phyloP scores from a whole-genome alignment of 2,797 vertebrate genomes.

The Tragelaphus eurycerus region DNA sequence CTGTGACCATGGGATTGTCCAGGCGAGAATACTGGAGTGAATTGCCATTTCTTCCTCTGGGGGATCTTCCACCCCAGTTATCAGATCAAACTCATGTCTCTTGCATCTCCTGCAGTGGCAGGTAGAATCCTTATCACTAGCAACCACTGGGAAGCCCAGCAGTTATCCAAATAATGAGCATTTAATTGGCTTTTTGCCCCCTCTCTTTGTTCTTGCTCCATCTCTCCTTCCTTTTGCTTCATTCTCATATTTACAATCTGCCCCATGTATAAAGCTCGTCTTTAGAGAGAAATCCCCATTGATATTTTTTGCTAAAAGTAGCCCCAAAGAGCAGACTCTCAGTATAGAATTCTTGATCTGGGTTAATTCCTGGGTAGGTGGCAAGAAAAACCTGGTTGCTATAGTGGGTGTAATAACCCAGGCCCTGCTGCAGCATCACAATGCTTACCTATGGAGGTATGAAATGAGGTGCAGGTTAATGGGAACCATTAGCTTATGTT shows the following conservation, averaged over 20 bases:
- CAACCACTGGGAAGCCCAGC: not conserved
- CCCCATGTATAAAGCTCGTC: accelerated
- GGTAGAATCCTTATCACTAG: not conserved
- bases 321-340: not conserved
- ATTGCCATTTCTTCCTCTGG: not conserved
- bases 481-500: not conserved
- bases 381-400: not conserved
- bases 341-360: not conserved
- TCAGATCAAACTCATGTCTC: not conserved
- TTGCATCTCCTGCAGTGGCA: not conserved
- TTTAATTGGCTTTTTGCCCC: not conserved
- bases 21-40: not conserved
- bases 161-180: not conserved
- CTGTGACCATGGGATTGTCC: not conserved
- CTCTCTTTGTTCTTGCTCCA: not conserved
- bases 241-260: not conserved
- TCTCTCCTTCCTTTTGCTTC: not conserved
- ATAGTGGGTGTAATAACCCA: not conserved
- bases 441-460: not conserved
- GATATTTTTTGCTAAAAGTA: not conserved
- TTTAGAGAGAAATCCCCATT: not conserved
- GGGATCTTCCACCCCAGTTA: not conserved
- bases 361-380: not conserved
- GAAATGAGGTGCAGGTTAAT: not conserved
- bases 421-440: not conserved